Conservation (phyloP, 1,140 invertebrate genomes). For the Drosophila pandora region DNA sequence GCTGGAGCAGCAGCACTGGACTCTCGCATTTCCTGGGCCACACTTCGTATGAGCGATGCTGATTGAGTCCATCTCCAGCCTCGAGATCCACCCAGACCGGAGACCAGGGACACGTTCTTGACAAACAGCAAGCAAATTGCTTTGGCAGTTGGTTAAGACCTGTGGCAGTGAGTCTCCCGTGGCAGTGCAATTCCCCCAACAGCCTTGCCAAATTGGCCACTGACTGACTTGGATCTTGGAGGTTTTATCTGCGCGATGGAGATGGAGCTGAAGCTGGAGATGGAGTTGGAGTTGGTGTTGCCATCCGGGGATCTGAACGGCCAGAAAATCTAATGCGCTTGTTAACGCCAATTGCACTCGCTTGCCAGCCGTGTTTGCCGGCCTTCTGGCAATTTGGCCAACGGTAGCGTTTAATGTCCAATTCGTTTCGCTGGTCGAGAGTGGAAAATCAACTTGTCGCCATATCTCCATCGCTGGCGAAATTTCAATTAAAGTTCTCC, state of each 20-base stretch:
- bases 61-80: slow-evolving; percentile 15
- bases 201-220: slow-evolving; percentile 77
- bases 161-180: slow-evolving; percentile 10
- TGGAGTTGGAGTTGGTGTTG: slow-evolving; percentile 5
- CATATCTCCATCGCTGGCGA: slow-evolving; percentile 36
- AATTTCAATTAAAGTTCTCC: slow-evolving; percentile 77
- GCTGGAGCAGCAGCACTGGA: slow-evolving; percentile 12
- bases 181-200: slow-evolving; percentile 67
- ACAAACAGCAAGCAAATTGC: slow-evolving; percentile 71
- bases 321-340: slow-evolving; percentile 69
- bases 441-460: slow-evolving; percentile 81
- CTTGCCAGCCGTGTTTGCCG: slow-evolving; percentile 45
- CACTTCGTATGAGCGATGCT: slow-evolving; percentile 59
- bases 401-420: slow-evolving; percentile 82
- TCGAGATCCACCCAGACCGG: slow-evolving; percentile 1
- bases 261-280: background rate
- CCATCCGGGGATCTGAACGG: slow-evolving; percentile 14
- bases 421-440: slow-evolving; percentile 69
- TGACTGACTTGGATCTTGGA: slow-evolving; percentile 47
- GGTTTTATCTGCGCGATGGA: background rate
- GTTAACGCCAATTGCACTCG: slow-evolving; percentile 73
- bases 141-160: slow-evolving; percentile 72
- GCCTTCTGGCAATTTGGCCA: slow-evolving; percentile 72
- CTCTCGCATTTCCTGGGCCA: slow-evolving; percentile 44
- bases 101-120: slow-evolving; percentile 47